Evolutionary conservation across 2,113 vertebrate genomes (phyloP), one percentile per base, ranked within the genome.

Genomic region (Apus apus): DNA sequence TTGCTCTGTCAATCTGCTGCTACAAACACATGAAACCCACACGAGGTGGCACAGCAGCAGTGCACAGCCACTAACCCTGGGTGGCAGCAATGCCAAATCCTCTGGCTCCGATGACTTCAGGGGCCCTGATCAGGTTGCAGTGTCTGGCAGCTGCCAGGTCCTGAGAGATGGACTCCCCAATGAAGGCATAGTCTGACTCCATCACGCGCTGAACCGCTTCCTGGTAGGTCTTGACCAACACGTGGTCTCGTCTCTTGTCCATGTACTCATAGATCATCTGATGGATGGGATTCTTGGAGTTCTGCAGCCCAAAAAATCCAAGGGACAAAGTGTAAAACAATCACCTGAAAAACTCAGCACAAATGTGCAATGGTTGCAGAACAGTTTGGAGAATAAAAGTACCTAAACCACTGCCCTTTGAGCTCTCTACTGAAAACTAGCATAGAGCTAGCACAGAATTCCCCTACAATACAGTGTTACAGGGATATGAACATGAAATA

Each of bases 151-250:
- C 98, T 0, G 97, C 98, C 30, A 99, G 88, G 83, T 99, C 99
- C 78, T 99, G 96, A 5, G 98, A 98, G 87, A 98, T 98, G 0
- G 98, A 98, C 85, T 99, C 99, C 2, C 98, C 99, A 0, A 99
- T 99, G 95, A 99, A 99, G 86, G 98, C 99, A 2, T 98, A 99
- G 90, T 98, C 98, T 4, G 98, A 98, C 21, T 98, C 98, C 97
- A 97, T 97, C 20, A 98, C 95, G 0, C 96, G 98, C 8, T 97
- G 98, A 38, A 98, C 45, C 0, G 98, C 99, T 62, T 99, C 98
- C 36, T 98, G 98, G 91, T 97, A 97, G 51, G 40, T 97, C 74
- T 96, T 73, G 46, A 98, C 98, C 4, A 96, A 34, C 3, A 96
- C 97, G 0, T 66, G 97, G 87, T 98, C 98, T 89, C 98, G 92